These are phyloP conservation scores for Grapholita molesta DNA, from an alignment of 1,140 invertebrate species.

Conservation along the genomic window DNA sequence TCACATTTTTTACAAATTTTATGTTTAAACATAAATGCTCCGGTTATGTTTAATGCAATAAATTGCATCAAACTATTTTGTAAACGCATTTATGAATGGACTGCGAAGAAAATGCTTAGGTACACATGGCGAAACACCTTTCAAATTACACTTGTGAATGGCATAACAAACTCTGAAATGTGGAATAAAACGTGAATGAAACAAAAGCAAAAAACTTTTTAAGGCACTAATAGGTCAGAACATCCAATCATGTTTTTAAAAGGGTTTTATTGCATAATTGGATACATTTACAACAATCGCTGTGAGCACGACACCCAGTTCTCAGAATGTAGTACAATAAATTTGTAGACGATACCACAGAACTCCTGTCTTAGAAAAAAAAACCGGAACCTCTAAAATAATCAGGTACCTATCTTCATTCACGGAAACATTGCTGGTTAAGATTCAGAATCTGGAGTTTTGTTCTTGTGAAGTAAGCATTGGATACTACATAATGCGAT, in stretches of 20 bases:
- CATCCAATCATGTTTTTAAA: slow-evolving; percentile 28
- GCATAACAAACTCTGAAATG: background rate
- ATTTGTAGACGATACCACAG: slow-evolving; percentile 73
- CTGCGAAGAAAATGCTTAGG: background rate
- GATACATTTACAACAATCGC: slow-evolving; percentile 55
- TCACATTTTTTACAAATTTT: background rate
- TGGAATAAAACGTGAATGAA: background rate
- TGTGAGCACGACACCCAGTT: slow-evolving; percentile 59
- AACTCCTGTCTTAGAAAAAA: slow-evolving; percentile 64
- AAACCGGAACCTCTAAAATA: slow-evolving; percentile 19
- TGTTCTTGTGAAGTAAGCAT: slow-evolving; percentile 16
- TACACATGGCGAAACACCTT: too few relatives aligned
- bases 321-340: slow-evolving; percentile 62
- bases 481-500: slow-evolving; percentile 17
- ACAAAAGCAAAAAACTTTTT: background rate
- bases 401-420: background rate
- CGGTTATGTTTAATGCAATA: too few relatives aligned
- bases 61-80: background rate
- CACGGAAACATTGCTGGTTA: slow-evolving; percentile 11
- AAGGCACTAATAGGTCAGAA: slow-evolving; percentile 7
- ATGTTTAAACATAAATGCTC: background rate
- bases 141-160: slow-evolving; percentile 5
- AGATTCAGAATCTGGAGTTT: too few relatives aligned
- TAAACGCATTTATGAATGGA: background rate
- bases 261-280: slow-evolving; percentile 55